phyloP scores from a whole-genome alignment of 2,797 vertebrate genomes.

The Syngnathus acus region DNA sequence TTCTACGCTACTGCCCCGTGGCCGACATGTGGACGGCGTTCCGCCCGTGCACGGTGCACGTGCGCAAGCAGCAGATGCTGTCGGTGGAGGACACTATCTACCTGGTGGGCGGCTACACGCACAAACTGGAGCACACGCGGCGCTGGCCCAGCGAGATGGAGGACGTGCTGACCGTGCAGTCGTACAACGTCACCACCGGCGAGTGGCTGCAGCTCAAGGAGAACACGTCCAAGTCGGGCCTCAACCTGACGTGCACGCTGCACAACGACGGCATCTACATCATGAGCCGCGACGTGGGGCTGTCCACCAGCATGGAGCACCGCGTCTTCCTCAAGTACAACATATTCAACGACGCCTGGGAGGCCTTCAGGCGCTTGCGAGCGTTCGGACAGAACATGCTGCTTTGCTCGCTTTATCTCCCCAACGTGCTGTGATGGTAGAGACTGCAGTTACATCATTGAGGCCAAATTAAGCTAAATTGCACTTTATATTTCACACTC shows the following conservation, averaged over 20 bases:
- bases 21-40: slow-evolving; percentile 83
- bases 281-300: slow-evolving; percentile 85
- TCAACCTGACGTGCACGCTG: slow-evolving; percentile 89
- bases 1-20: slow-evolving; percentile 84
- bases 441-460: no score
- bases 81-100: slow-evolving; percentile 94
- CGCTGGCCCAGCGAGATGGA: slow-evolving; percentile 74
- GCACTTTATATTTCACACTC: no score
- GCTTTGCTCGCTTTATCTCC: slow-evolving; percentile 88
- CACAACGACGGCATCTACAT: slow-evolving; percentile 96
- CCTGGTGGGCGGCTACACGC: slow-evolving; percentile 89
- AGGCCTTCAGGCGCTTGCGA: slow-evolving; percentile 82
- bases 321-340: slow-evolving; percentile 91
- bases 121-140: slow-evolving; percentile 71
- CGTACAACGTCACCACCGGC: slow-evolving; percentile 79
- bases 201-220: slow-evolving; percentile 88
- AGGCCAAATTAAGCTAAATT: no score
- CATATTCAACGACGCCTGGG: slow-evolving; percentile 85
- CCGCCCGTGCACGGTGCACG: slow-evolving; percentile 77
- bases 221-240: slow-evolving; percentile 87
- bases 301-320: slow-evolving; percentile 82
- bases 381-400: slow-evolving; percentile 88
- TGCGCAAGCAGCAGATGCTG: slow-evolving; percentile 97
- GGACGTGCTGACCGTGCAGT: slow-evolving; percentile 84
- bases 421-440: slow-evolving; percentile 57